phyloP scores from a whole-genome alignment of 30 jellyfish, hydroid and myxozoan species.

The Chrysaora quinquecirrha region DNA sequence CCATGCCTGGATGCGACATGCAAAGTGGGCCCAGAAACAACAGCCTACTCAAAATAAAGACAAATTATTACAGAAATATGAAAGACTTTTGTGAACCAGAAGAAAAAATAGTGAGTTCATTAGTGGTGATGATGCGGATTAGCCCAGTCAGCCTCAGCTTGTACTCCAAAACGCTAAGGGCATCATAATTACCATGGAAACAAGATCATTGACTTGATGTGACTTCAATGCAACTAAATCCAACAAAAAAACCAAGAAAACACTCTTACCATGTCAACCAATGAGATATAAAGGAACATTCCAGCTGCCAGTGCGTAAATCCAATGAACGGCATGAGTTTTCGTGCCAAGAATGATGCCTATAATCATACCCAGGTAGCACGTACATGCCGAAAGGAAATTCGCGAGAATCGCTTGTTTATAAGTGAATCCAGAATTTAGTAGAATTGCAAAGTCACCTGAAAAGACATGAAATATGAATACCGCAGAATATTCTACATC shows the following conservation, averaged over 20 bases:
- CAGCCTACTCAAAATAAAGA: too few relatives aligned
- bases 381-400: conserved; percentile 81
- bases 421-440: conserved; percentile 73
- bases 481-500: too few relatives aligned
- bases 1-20: too few relatives aligned
- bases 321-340: conserved; percentile 63
- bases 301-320: conserved; percentile 86
- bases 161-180: neutral
- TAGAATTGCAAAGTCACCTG: conserved; percentile 88
- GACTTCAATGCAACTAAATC: neutral
- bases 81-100: too few relatives aligned
- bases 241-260: neutral
- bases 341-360: conserved; percentile 67
- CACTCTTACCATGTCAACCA: conserved; percentile 86
- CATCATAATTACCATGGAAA: too few relatives aligned
- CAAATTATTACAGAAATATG: too few relatives aligned
- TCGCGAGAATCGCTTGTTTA: conserved; percentile 74
- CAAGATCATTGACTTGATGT: too few relatives aligned
- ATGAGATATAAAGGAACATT: conserved; percentile 76
- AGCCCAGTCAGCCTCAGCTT: neutral
- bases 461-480: too few relatives aligned
- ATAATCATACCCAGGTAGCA: conserved; percentile 73
- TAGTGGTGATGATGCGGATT: neutral
- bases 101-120: neutral
- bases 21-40: too few relatives aligned